Conservation (phyloP, 2,113 vertebrate species). For the Ciconia stormi region DNA sequence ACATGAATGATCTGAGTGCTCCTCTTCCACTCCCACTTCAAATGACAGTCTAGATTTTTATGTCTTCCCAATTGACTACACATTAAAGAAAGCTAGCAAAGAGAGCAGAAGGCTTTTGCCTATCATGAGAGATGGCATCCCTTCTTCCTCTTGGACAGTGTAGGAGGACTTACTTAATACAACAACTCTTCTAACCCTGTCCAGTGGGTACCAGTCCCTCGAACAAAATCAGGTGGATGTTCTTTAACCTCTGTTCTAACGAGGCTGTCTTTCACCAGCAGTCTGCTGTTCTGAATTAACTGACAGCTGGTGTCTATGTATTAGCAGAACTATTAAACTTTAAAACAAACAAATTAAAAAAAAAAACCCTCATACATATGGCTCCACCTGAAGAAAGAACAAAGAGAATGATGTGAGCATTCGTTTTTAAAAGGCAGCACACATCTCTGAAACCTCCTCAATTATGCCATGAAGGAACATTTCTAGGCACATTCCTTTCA, state of each 20-base stretch:
- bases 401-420: not conserved
- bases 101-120: not conserved
- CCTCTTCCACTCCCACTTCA: not conserved
- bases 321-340: not conserved
- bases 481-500: conserved; percentile 35
- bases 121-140: not conserved
- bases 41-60: not conserved
- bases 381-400: not conserved
- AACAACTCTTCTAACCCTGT: not conserved
- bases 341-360: not conserved
- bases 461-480: not conserved
- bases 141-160: not conserved
- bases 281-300: conserved; percentile 9
- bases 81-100: not conserved
- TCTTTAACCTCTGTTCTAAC: not conserved
- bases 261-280: not conserved
- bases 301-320: not conserved
- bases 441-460: conserved; percentile 2
- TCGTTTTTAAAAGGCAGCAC: not conserved
- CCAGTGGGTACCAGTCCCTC: not conserved
- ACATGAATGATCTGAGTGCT: not conserved
- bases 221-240: not conserved
- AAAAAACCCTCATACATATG: not conserved
- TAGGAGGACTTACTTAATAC: not conserved
- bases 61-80: not conserved